Base-by-base conservation (phyloP, 2,797 vertebrate genomes). In the Myotis myotis region DNA sequence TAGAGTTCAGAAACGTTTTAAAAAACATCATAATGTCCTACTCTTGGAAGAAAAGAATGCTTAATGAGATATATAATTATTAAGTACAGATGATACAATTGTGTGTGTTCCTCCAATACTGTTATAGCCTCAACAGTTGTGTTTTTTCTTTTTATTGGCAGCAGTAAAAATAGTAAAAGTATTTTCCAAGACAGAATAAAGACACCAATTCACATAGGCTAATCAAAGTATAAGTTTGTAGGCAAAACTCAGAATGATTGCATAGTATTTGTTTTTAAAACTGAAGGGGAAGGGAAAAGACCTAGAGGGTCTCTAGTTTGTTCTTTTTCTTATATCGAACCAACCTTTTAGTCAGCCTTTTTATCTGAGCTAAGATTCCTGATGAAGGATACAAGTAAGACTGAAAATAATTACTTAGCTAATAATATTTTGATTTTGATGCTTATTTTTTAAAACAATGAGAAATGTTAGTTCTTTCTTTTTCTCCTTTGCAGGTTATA, bases 341-440 rank as follows among this genome's bases (percentile, higher is more conserved):
- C 5, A 72, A 30, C 47, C 20, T 68, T 82, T 49, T 75, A 19
- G 15, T 10, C 84, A 93, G 11, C 62, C 44, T 89, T 95, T 95
- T 23, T 49, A 89, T 71, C 66, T 95, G 60, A 95, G 28, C 30
- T 95, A 90, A 93, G 17, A 44, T 51, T 96, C 22, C 17, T 94
- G 79, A 49, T 66, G 11, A 38, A 75, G 76, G 11, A 60, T 70
- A 6, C 19, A 75, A 44, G 6, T 92, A 25, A 25, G 22, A 71
- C 7, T 87, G 36, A 84, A 53, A 96, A 47, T 75, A 96, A 97
- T 9, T 22, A 51, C 64, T 51, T 0, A 33, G 76, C 0, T 55
- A 89, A 81, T 33, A 95, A 87, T 64, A 33, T 64, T 91, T 85
- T 96, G 72, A 96, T 75, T 5, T 38, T 36, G 92, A 15, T 36